Evolutionary conservation across 2,113 vertebrate species (phyloP).

Genomic region (Pica pica): DNA sequence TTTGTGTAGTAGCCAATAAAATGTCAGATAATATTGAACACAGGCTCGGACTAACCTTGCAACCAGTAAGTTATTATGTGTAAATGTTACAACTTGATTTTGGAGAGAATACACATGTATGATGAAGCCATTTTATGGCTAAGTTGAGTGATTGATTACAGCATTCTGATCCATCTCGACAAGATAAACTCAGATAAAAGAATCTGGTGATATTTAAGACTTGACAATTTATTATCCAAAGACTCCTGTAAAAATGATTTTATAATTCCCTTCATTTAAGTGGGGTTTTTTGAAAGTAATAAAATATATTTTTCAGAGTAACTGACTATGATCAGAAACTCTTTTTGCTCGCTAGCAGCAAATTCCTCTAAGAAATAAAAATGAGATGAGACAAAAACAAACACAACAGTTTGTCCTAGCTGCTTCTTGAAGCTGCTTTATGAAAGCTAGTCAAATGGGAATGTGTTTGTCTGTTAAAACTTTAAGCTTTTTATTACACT

Average conservation of each 20-base stretch:
- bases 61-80: constrained; percentile 68
- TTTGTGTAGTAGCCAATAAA: constrained; percentile 70
- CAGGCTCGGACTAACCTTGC: constrained; percentile 50
- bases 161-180: constrained; percentile 35
- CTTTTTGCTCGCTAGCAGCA: neutral
- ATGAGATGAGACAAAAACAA: neutral
- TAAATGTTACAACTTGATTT: constrained; percentile 72
- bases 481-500: neutral
- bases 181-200: constrained; percentile 75
- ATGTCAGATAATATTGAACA: constrained; percentile 67
- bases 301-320: constrained; percentile 42
- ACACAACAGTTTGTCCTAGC: neutral
- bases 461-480: neutral
- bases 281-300: neutral
- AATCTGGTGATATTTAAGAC: constrained; percentile 71
- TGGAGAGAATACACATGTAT: constrained; percentile 65
- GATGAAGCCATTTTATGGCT: constrained; percentile 68
- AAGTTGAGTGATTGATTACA: constrained; percentile 64
- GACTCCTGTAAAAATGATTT: constrained; percentile 63
- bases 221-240: constrained; percentile 70
- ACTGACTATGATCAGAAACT: neutral
- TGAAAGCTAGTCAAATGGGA: neutral
- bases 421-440: neutral
- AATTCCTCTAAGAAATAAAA: constrained; percentile 17
- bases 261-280: constrained; percentile 65